A percentile compares a stretch with the other conserved stretches of the same genome.
phyloP scores from a whole-genome alignment of 2,113 vertebrate species.

The pig (Sus scrofa) region DNA sequence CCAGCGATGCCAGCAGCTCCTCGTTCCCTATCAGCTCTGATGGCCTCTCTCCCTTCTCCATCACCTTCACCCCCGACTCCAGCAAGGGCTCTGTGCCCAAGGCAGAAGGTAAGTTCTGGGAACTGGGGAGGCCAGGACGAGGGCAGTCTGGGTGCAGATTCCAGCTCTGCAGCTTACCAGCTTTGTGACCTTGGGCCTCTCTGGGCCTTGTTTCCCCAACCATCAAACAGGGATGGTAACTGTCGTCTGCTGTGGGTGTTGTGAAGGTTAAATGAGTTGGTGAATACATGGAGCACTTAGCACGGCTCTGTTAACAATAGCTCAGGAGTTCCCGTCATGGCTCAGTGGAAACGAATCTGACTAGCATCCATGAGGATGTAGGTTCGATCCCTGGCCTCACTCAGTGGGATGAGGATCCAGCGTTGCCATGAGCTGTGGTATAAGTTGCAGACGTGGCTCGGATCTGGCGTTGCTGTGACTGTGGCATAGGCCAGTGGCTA shows the following conservation, averaged over 20 bases:
- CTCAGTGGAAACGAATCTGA: no score
- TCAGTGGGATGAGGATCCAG: no score
- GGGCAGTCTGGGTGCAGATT: not conserved
- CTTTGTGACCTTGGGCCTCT: not conserved
- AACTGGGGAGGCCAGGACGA: not conserved
- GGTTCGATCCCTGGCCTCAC: no score
- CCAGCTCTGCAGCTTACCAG: not conserved
- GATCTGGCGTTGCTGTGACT: no score
- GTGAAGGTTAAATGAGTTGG: not conserved
- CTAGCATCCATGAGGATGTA: no score
- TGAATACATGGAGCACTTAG: not conserved
- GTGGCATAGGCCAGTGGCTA: no score
- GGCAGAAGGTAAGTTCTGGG: constrained; percentile 62
- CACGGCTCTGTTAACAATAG: not conserved
- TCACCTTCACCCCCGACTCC: constrained; percentile 81
- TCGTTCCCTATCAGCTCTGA: constrained; percentile 87
- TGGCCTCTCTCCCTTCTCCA: constrained; percentile 85
- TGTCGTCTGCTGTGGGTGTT: not conserved
- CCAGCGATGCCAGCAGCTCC: constrained; percentile 70
- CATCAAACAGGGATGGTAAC: not conserved
- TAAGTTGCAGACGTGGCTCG: no score
- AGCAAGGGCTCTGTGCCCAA: constrained; percentile 76
- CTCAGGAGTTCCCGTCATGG: not conserved
- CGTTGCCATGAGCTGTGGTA: not conserved
- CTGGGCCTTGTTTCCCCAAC: not conserved